phyloP scores from a whole-genome alignment of 23 tunicate genomes.

The Trididemnum nubilum region DNA sequence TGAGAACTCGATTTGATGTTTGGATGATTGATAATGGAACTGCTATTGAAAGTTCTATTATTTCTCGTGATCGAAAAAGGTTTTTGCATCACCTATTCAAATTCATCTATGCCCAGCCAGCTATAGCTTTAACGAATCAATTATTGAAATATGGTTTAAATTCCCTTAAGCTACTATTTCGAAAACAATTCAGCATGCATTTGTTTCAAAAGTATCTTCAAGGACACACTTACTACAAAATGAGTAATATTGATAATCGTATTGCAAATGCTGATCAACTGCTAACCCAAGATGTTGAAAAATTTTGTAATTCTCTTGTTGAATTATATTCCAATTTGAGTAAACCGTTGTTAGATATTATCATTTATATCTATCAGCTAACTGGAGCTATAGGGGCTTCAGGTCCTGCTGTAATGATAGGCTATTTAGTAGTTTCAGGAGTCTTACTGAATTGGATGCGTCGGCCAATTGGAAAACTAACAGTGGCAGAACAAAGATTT shows the following conservation, averaged over 20 bases:
- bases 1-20: slow-evolving; percentile 87
- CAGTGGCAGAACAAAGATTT: slow-evolving; percentile 77
- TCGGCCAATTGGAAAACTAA: slow-evolving; percentile 81
- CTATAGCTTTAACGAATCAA: slow-evolving; percentile 89
- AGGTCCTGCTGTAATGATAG: slow-evolving; percentile 89
- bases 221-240: slow-evolving; percentile 91
- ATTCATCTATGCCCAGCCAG: slow-evolving; percentile 80
- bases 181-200: slow-evolving; percentile 76
- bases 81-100: slow-evolving; percentile 70
- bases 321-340: slow-evolving; percentile 90
- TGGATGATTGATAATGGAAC: slow-evolving; percentile 97
- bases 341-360: slow-evolving; percentile 84
- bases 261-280: slow-evolving; percentile 93
- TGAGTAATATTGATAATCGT: slow-evolving; percentile 93
- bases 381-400: slow-evolving; percentile 88
- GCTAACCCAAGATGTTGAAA: slow-evolving; percentile 91
- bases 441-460: slow-evolving; percentile 70
- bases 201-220: slow-evolving; percentile 68
- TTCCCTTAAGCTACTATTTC: slow-evolving; percentile 68
- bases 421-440: slow-evolving; percentile 81
- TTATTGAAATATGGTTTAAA: slow-evolving; percentile 87
- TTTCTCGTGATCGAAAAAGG: slow-evolving; percentile 59
- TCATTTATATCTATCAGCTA: slow-evolving; percentile 80
- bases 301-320: slow-evolving; percentile 86
- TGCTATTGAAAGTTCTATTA: slow-evolving; percentile 91